These are phyloP conservation scores for Volucella inflata DNA, from an alignment of 2,888 invertebrate genomes.

Conservation along the genomic window DNA sequence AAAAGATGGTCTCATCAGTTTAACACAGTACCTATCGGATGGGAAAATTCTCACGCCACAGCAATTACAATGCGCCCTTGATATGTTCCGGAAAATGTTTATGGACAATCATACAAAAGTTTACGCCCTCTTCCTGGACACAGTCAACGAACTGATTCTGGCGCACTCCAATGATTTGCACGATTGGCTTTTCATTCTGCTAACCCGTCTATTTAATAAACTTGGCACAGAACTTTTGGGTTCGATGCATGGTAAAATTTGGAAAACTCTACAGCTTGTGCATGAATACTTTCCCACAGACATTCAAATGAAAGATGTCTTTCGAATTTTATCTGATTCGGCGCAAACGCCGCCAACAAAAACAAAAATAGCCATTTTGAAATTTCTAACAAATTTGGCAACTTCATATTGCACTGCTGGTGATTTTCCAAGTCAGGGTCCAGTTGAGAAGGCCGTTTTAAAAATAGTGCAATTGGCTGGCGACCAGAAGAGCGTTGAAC, in stretches of 20 bases:
- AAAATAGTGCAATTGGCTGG: slow-evolving; percentile 89
- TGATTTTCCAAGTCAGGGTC: slow-evolving; percentile 83
- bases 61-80: slow-evolving; percentile 92
- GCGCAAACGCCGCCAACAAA: slow-evolving; percentile 95
- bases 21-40: slow-evolving; percentile 88
- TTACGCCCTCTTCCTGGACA: slow-evolving; percentile 96
- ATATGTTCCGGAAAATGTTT: slow-evolving; percentile 97
- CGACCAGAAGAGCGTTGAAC: slow-evolving; percentile 89
- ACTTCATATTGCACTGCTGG: slow-evolving; percentile 86
- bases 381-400: slow-evolving; percentile 89
- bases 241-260: slow-evolving; percentile 95
- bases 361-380: slow-evolving; percentile 90
- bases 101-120: slow-evolving; percentile 98
- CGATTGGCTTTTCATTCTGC: slow-evolving; percentile 96
- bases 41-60: slow-evolving; percentile 85
- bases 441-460: slow-evolving; percentile 88
- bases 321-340: slow-evolving; percentile 93
- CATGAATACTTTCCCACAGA: slow-evolving; percentile 88
- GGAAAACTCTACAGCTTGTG: slow-evolving; percentile 92
- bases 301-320: slow-evolving; percentile 87
- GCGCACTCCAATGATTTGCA: slow-evolving; percentile 94
- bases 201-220: slow-evolving; percentile 94
- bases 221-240: slow-evolving; percentile 95
- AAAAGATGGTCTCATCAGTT: slow-evolving; percentile 94
- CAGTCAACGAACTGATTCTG: slow-evolving; percentile 94